Conservation (phyloP, 2,113 vertebrate genomes). For the Empidonax traillii region DNA sequence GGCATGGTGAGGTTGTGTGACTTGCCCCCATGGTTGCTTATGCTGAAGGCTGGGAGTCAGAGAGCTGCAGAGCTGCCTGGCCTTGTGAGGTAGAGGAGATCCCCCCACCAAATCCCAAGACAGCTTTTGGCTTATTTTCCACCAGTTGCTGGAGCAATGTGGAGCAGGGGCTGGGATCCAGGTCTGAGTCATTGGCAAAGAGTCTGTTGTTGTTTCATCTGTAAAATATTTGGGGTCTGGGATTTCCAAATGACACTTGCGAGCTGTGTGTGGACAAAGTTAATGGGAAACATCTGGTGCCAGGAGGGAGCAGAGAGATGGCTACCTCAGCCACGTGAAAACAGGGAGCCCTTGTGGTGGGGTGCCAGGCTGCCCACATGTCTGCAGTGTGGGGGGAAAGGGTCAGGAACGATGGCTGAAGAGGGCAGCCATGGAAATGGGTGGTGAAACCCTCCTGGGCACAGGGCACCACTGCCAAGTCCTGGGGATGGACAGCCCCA, state of each 20-base stretch:
- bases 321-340: rapidly evolving
- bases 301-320: rapidly evolving
- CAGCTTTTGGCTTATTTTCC: not conserved
- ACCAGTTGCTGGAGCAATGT: rapidly evolving
- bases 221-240: not conserved
- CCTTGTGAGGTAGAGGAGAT: not conserved
- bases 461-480: rapidly evolving
- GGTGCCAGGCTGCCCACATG: rapidly evolving
- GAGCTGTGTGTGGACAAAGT: not conserved
- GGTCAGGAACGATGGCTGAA: rapidly evolving
- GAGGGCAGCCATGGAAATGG: not conserved
- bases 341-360: rapidly evolving
- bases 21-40: rapidly evolving
- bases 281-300: not conserved
- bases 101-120: not conserved
- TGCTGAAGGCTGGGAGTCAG: rapidly evolving
- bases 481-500: rapidly evolving
- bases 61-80: not conserved
- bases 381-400: not conserved
- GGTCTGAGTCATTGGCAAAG: not conserved
- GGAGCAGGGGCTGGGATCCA: not conserved
- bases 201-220: not conserved
- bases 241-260: not conserved
- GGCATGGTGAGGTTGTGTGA: rapidly evolving
- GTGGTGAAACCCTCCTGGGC: not conserved